These are phyloP conservation scores for Eilema sororculum DNA, from an alignment of 2,888 invertebrate genomes.

Conservation along the genomic window DNA sequence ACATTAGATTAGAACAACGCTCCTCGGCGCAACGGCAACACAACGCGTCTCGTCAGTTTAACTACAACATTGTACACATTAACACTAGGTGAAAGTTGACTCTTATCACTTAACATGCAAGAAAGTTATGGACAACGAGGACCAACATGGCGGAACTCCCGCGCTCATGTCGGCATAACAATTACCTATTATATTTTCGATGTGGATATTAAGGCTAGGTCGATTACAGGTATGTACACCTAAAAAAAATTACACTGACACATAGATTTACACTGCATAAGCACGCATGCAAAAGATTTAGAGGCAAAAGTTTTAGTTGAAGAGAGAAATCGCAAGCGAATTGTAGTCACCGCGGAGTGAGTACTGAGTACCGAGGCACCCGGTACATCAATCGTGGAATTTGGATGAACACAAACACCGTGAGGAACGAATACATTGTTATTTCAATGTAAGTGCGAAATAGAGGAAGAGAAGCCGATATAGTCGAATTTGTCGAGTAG, in stretches of 20 bases:
- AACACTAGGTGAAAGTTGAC: constrained; percentile 75
- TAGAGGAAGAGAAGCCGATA: constrained; percentile 62
- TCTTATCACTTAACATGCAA: constrained; percentile 82
- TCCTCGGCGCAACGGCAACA: constrained; percentile 64
- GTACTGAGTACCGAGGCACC: not conserved
- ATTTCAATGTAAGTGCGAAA: constrained; percentile 83
- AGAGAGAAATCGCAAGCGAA: constrained; percentile 46
- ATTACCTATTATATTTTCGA: constrained; percentile 82
- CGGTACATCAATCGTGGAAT: constrained; percentile 70
- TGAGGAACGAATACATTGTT: constrained; percentile 79
- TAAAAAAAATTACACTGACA: constrained; percentile 77
- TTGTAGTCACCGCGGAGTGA: constrained; percentile 40
- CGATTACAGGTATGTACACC: constrained; percentile 77
- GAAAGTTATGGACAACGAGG: constrained; percentile 70
- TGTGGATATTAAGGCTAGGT: constrained; percentile 86
- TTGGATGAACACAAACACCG: constrained; percentile 84
- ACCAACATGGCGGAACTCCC: constrained; percentile 46
- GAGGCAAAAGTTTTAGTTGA: constrained; percentile 80
- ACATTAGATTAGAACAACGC: constrained; percentile 71
- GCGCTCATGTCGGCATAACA: constrained; percentile 58
- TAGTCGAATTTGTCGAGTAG: constrained; percentile 53
- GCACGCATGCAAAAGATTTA: constrained; percentile 86
- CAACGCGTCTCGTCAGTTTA: constrained; percentile 47
- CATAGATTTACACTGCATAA: constrained; percentile 75
- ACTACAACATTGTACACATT: constrained; percentile 66